phyloP scores from a whole-genome alignment of 2,888 invertebrate species.

The Dynastes hyllus region DNA sequence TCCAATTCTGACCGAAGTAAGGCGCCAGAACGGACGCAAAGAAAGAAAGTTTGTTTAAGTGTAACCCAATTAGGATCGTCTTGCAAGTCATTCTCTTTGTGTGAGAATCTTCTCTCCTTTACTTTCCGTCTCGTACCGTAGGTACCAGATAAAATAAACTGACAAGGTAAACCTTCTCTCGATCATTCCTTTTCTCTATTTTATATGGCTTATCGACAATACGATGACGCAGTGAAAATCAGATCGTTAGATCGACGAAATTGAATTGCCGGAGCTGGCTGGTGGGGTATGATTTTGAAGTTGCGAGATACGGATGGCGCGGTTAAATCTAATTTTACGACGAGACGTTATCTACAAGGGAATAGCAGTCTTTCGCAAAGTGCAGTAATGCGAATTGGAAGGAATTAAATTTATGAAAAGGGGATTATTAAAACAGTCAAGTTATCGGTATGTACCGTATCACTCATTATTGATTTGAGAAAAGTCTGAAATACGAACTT shows the following conservation, averaged over 20 bases:
- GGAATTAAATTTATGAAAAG: too few relatives aligned
- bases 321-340: too few relatives aligned
- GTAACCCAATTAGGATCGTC: constrained; percentile 28
- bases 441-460: too few relatives aligned
- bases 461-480: too few relatives aligned
- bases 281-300: too few relatives aligned
- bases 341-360: neutral
- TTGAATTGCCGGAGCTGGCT: neutral
- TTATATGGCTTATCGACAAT: constrained; percentile 19
- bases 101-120: neutral
- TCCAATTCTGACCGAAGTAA: neutral
- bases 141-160: constrained; percentile 2
- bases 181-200: neutral
- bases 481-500: too few relatives aligned
- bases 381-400: too few relatives aligned
- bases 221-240: neutral
- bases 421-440: too few relatives aligned
- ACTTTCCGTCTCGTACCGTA: too few relatives aligned
- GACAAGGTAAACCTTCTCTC: neutral
- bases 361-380: too few relatives aligned
- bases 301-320: neutral
- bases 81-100: constrained; percentile 14
- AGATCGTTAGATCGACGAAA: neutral
- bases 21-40: neutral
- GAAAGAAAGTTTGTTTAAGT: constrained; percentile 24